Evolutionary conservation across 1,140 invertebrate species (phyloP), one percentile per base, ranked within the genome.

Genomic region (Cecropterus lyciades): DNA sequence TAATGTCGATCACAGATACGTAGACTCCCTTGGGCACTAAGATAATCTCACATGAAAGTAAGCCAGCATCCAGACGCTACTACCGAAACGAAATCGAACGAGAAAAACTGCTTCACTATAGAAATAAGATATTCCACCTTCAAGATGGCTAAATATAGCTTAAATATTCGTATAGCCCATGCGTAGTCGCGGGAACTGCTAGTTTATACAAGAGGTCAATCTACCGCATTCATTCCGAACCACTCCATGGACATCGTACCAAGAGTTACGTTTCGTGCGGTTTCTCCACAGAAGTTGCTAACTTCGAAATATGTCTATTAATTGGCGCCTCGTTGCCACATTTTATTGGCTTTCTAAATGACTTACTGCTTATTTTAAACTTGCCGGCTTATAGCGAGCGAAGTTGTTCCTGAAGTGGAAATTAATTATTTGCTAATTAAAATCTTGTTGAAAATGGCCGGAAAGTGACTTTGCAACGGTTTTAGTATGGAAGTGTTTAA

Each of bases 271-370:
- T 49, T 60, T 49, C 15, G 15, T 60, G 57, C 16, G 57, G 57
- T 49, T 60, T 49, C 57, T n/a, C n/a, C 4, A 27, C 57, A 48
- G 57, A 60, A 60, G 57, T 62, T 62, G 45, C 57, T 49, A 62
- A 62, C 45, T 62, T 62, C 45, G 30, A 62, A 62, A 62, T 62
- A 62, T 62, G 46, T 62, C 57, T 51, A 62, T 62, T 62, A 62
- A 62, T 62, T 62, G 59, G 46, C 43, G 46, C 59, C 46, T n/a
- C n/a, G 46, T 40, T 37, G 30, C 59, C 59, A 49, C 59, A 62
- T 62, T 62, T 62, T 62, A 62, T 62, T 62, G 59, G 59, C 59
- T 49, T 51, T 62, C 59, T 51, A 62, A 62, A 62, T 62, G 45
- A 62, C 46, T 62, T 51, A 40, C 30, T 13, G 30, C 45, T 51